phyloP scores from a whole-genome alignment of 2,888 invertebrate genomes.

The Dichetophora obliterata region DNA sequence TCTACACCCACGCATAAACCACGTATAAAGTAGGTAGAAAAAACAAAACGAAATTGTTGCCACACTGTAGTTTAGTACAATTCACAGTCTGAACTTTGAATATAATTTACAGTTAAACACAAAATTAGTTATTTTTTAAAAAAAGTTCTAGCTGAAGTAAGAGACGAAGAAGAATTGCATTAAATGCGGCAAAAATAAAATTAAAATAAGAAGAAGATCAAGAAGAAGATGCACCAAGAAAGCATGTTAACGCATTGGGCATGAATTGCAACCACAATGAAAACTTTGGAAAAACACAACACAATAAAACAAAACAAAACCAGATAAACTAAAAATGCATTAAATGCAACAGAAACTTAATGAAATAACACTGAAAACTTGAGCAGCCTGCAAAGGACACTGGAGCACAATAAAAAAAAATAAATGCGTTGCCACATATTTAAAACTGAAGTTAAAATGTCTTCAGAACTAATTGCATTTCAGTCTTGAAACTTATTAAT shows the following conservation, averaged over 20 bases:
- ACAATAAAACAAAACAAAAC: background rate
- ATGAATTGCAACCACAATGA: too few relatives aligned
- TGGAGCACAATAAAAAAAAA: background rate
- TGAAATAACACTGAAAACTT: background rate
- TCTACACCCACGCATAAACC: background rate
- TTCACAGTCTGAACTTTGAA: constrained; percentile 15
- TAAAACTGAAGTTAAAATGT: too few relatives aligned
- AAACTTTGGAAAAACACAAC: background rate
- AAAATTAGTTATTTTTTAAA: background rate
- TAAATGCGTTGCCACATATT: background rate
- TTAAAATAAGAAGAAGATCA: background rate
- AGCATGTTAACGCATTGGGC: background rate
- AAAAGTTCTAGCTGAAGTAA: background rate
- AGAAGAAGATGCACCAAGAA: background rate
- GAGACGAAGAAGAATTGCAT: background rate
- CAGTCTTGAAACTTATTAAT: too few relatives aligned
- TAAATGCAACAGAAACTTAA: background rate
- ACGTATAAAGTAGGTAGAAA: background rate
- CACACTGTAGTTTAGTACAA: constrained; percentile 4
- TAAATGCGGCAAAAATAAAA: background rate
- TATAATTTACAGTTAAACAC: constrained; percentile 26
- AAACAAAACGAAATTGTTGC: background rate
- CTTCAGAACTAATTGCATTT: too few relatives aligned
- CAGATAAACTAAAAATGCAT: background rate
- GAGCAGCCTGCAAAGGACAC: background rate